Base-by-base conservation (phyloP, 2,113 vertebrate species). In the Aegypius monachus region DNA sequence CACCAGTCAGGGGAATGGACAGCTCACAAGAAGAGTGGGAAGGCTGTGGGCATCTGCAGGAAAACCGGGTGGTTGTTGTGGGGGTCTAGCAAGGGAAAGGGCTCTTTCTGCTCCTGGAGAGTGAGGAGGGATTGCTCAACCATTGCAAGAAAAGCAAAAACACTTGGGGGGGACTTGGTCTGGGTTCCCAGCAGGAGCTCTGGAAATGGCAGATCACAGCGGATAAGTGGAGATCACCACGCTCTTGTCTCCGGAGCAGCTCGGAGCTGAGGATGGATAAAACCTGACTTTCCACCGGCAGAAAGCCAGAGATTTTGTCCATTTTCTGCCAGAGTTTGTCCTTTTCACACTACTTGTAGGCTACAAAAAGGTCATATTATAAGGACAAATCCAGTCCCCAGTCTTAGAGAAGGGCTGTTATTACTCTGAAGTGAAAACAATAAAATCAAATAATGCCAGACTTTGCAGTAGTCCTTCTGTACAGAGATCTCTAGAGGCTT, bases 401-500 rank as follows among this genome's bases (percentile, higher is more conserved):
- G 73, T 55, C 70, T 89, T 75, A 63, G 84, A 75, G 65, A 78
- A 95, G 56, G 73, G 34, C 81, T 94, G 86, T 93, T 96, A 94
- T 89, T 95, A 87, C 83, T 89, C 65, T 87, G 86, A 81, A 92
- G 68, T 2, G 3, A 94, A 95, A 95, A 52, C 90, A 96, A 61
- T 88, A 72, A 95, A 94, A 89, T 94, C 81, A 96, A 87, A 89
- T 94, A 78, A 91, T 65, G 45, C 61, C 81, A 95, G 94, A 15
- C 74, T 93, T 93, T 77, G 82, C 71, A 7, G 52, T 81, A 87
- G 61, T 94, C 78, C 40, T 78, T 84, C 77, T 65, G 89, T 29
- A 93, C 70, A 79, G 93, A 89, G 81, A 93, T 77, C 87, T 95
- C 56, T 3, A n/a, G 84, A 96, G 96, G 87, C 92, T 97, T 97